These are phyloP conservation scores for Babyrousa celebensis DNA, from an alignment of 2,797 vertebrate species.

Conservation along the genomic window DNA sequence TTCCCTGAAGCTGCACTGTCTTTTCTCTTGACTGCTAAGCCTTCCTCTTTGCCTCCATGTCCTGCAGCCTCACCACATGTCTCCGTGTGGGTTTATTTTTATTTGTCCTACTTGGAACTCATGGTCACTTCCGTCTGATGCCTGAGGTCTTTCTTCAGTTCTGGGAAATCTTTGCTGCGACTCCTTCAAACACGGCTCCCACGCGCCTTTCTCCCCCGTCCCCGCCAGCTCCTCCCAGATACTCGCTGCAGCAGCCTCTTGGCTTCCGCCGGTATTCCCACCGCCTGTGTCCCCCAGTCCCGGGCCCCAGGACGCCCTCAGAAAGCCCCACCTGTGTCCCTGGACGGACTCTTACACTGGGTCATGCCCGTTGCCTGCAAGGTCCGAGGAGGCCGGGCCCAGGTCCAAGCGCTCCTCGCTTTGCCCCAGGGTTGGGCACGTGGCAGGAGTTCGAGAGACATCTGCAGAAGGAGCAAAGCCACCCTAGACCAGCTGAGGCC, in stretches of 20 bases:
- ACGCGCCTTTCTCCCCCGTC: neutral
- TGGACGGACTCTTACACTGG: too few species aligned
- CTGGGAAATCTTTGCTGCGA: neutral
- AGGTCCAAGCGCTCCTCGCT: too few species aligned
- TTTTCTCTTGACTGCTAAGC: neutral
- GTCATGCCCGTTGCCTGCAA: fast-evolving
- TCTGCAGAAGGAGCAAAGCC: neutral
- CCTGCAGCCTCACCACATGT: neutral
- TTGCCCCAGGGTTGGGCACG: fast-evolving
- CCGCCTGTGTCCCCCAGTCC: too few species aligned
- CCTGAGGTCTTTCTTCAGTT: neutral
- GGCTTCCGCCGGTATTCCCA: too few species aligned
- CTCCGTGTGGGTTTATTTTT: neutral
- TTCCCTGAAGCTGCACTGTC: neutral
- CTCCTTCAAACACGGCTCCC: neutral
- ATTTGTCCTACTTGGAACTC: neutral
- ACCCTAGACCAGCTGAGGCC: neutral
- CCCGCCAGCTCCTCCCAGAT: neutral
- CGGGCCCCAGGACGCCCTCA: fast-evolving
- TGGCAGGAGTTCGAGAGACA: neutral
- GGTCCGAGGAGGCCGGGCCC: neutral
- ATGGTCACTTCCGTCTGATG: too few species aligned
- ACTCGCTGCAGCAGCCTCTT: too few species aligned
- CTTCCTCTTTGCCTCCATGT: neutral
- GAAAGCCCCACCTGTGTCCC: neutral